A percentile compares a stretch with the other conserved stretches of the same genome.
phyloP scores from a whole-genome alignment of 2,797 vertebrate genomes.

The Chelon labrosus region DNA sequence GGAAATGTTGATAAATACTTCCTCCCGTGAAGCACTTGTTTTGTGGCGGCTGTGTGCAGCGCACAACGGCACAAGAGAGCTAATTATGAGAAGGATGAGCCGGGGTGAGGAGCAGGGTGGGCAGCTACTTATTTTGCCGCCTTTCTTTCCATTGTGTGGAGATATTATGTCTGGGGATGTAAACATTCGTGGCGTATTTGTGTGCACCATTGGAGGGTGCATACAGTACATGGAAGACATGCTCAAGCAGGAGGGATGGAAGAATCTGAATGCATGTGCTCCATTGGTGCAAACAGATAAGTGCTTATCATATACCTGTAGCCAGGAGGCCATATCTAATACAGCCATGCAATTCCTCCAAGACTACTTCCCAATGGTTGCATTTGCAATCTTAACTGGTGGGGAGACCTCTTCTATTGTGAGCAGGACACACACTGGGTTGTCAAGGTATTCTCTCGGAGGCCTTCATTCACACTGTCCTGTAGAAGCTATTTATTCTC shows the following conservation, averaged over 20 bases:
- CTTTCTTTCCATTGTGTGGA: conserved; percentile 83
- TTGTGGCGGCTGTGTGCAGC: conserved; percentile 76
- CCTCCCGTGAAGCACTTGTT: conserved; percentile 84
- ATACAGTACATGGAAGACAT: conserved; percentile 61
- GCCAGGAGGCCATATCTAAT: conserved; percentile 80
- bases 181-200: conserved; percentile 68
- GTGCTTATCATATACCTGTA: conserved; percentile 84
- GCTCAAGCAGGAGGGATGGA: conserved; percentile 63
- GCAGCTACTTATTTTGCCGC: conserved; percentile 80
- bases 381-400: conserved; percentile 79
- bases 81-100: conserved; percentile 86
- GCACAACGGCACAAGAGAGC: conserved; percentile 84
- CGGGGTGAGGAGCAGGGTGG: conserved; percentile 80
- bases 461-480: conserved; percentile 57
- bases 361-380: conserved; percentile 67
- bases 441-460: conserved; percentile 66
- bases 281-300: conserved; percentile 81
- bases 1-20: conserved; percentile 85
- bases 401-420: conserved; percentile 71
- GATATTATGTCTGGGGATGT: conserved; percentile 78
- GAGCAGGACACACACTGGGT: conserved; percentile 55
- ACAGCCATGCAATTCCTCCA: conserved; percentile 76
- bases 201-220: conserved; percentile 37
- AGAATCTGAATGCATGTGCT: conserved; percentile 74
- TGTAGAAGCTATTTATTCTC: conserved; percentile 53